phyloP scores from a whole-genome alignment of 2,888 invertebrate genomes.

The Cephus pygmeus region DNA sequence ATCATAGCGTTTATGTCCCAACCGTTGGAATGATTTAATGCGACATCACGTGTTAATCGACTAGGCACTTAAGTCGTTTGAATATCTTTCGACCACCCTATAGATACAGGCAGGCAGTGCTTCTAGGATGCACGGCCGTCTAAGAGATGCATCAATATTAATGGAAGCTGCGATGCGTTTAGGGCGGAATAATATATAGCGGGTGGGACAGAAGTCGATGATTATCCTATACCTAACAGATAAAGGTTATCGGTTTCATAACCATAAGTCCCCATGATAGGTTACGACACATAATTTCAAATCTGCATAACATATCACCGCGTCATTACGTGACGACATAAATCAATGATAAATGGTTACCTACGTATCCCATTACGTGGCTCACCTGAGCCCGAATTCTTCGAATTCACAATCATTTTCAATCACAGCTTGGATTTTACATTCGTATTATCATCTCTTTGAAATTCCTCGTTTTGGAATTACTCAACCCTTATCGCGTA shows the following conservation, averaged over 20 bases:
- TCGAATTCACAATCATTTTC: background rate
- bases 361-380: background rate
- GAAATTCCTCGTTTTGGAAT: background rate
- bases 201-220: slow-evolving; percentile 3
- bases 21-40: background rate
- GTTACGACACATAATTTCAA: slow-evolving; percentile 42
- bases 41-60: background rate
- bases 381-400: background rate
- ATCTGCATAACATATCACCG: slow-evolving; percentile 38
- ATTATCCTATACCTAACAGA: background rate
- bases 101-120: background rate
- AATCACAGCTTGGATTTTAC: background rate
- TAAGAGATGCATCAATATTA: slow-evolving; percentile 49
- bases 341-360: slow-evolving; percentile 5
- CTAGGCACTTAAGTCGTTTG: background rate
- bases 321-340: slow-evolving; percentile 20
- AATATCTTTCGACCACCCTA: background rate
- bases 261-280: slow-evolving; percentile 22
- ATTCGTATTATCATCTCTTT: background rate
- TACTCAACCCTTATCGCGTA: background rate
- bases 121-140: background rate
- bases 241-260: slow-evolving; percentile 19
- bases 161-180: slow-evolving; percentile 41
- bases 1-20: background rate
- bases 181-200: slow-evolving; percentile 48